Conservation (phyloP, 2,113 vertebrate species). For the Microtus pennsylvanicus region DNA sequence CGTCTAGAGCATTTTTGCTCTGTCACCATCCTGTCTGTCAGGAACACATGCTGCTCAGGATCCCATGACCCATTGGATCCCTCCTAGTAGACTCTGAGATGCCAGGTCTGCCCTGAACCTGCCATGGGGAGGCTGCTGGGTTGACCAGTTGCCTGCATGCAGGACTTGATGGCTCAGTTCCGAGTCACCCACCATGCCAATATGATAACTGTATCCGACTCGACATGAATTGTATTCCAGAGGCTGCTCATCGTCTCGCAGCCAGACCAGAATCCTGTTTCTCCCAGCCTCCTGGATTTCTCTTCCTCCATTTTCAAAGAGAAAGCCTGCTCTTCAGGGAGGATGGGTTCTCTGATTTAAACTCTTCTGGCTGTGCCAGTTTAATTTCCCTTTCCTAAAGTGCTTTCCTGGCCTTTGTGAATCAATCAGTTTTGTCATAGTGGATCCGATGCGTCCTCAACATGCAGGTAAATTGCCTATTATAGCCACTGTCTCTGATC, state of each 20-base stretch:
- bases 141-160: background rate
- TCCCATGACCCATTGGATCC: background rate
- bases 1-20: background rate
- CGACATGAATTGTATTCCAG: background rate
- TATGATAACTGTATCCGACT: background rate
- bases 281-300: background rate
- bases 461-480: conserved; percentile 44
- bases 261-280: background rate
- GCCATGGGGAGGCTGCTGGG: background rate
- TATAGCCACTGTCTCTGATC: conserved; percentile 48
- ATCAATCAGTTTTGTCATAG: conserved; percentile 69
- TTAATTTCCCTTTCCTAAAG: conserved; percentile 52
- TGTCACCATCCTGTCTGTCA: background rate
- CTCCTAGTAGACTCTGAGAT: too few relatives aligned
- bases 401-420: conserved; percentile 35
- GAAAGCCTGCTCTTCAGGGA: background rate
- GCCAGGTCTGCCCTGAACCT: background rate
- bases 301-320: background rate
- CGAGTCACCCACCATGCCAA: background rate
- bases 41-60: background rate
- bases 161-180: too few relatives aligned
- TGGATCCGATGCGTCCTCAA: conserved; percentile 38
- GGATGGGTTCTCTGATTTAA: conserved; percentile 61
- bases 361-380: background rate
- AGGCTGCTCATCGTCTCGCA: background rate